Base-by-base conservation (phyloP, 1,140 invertebrate species). In the Dendrolimus kikuchii region DNA sequence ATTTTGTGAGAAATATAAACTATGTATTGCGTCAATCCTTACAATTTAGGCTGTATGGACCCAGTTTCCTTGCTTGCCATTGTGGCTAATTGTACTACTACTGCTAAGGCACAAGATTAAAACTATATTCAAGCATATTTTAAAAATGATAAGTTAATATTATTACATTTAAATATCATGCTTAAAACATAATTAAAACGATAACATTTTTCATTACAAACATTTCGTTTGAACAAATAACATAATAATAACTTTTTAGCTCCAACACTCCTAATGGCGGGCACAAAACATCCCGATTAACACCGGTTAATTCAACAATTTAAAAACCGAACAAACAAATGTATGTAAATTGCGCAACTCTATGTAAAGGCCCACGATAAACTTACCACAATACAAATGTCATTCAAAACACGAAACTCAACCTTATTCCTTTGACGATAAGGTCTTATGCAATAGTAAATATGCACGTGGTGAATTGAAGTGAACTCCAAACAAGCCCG, bases 291-390 rank as follows among this genome's bases (percentile, higher is more conserved):
- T 52, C 55, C 65, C 78, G 68, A 82, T 85, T 80, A 85, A 78
- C 78, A 76, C 77, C 23, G 59, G 76, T 68, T 83, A 85, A 85
- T 85, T 79, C 75, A 46, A 73, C 80, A 80, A 81, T 85, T 85
- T 85, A 82, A 85, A 85, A 85, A 81, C 77, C 79, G 68, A 78
- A 81, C 77, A 82, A 85, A 83, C 77, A 80, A 83, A 83, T 81
- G 75, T 83, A 85, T 81, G 79, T 85, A 85, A 85, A 85, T 83
- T 76, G 78, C 72, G 66, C 68, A 78, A 81, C 73, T 81, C 71
- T 76, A 81, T 80, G 77, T 81, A 77, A 79, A 78, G 75, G 77
- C 75, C 77, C 70, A 70, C 79, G 72, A 81, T 81, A 79, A 75
- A 67, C 69, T 71, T 68, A 68, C 65, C 51, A 66, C 61, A 23